phyloP scores from a whole-genome alignment of 2,797 vertebrate species.

The Sebastes flavidus region DNA sequence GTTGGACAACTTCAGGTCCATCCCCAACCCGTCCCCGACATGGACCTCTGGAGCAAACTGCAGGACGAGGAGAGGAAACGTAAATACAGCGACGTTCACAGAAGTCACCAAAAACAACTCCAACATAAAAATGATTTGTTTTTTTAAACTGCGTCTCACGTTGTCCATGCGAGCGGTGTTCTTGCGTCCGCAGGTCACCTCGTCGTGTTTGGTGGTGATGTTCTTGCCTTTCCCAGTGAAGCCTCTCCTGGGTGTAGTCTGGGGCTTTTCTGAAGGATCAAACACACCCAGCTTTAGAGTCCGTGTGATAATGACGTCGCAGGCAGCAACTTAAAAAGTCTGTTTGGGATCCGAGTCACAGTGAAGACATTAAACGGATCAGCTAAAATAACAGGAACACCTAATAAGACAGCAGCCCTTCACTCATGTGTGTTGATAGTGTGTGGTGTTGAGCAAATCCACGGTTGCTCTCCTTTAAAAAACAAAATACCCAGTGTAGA shows the following conservation, averaged over 20 bases:
- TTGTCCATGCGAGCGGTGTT: conserved; percentile 95
- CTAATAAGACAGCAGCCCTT: too few relatives aligned
- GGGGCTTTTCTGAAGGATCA: conserved; percentile 87
- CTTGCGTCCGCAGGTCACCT: conserved; percentile 93
- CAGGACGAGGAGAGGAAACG: background rate
- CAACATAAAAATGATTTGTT: too few relatives aligned
- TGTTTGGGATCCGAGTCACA: too few relatives aligned
- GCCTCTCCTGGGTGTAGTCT: conserved; percentile 89
- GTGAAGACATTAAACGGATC: too few relatives aligned
- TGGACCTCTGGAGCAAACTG: conserved; percentile 96
- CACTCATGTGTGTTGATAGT: too few relatives aligned
- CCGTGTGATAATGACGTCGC: too few relatives aligned
- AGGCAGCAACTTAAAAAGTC: too few relatives aligned
- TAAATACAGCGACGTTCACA: too few relatives aligned
- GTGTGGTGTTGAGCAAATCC: too few relatives aligned
- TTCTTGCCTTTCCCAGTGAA: conserved; percentile 96
- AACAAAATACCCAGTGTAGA: too few relatives aligned
- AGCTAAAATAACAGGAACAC: background rate
- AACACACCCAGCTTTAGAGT: background rate
- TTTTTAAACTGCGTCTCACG: background rate
- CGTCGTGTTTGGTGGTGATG: conserved; percentile 97
- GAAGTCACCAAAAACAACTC: too few relatives aligned
- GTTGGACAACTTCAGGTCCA: conserved; percentile 97
- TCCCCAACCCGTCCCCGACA: conserved; percentile 94
- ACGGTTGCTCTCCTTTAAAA: too few relatives aligned